Conservation (phyloP, 2,888 invertebrate species). For the Lordiphosa fenestrarum region DNA sequence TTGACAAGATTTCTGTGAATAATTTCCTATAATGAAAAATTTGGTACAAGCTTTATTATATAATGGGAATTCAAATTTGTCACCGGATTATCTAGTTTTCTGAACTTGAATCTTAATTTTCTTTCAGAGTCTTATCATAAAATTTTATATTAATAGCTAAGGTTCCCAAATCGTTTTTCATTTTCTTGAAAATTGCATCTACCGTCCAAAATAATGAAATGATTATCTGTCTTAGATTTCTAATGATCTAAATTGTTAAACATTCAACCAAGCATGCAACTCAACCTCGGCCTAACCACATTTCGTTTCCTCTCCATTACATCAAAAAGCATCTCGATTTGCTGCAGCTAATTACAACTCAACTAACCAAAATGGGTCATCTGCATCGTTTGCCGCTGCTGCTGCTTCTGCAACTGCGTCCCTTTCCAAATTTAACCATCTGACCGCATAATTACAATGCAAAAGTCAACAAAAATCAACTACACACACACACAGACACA, state of each 20-base stretch:
- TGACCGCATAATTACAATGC: conserved; percentile 42
- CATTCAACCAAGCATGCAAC: conserved; percentile 13
- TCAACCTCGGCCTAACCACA: conserved; percentile 17
- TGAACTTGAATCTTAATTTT: no score
- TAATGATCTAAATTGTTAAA: background rate
- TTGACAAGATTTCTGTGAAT: no score
- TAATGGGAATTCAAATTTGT: no score
- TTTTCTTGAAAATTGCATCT: no score
- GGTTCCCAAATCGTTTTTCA: no score
- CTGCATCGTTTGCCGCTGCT: conserved; percentile 39
- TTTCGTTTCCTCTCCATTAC: conserved; percentile 33
- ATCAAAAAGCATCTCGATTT: conserved; percentile 25
- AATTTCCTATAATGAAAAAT: no score
- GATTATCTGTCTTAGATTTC: no score
- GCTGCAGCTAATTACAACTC: conserved; percentile 35
- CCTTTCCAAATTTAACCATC: conserved; percentile 33
- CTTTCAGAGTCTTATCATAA: no score
- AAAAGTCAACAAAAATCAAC: conserved; percentile 46
- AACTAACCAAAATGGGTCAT: conserved; percentile 40
- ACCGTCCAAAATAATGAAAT: no score
- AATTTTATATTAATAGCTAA: no score
- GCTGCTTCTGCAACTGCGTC: conserved; percentile 29
- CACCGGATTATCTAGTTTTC: no score
- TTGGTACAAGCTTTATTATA: no score
- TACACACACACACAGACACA: conserved; percentile 20